A percentile compares a stretch with the other conserved stretches of the same genome.
Conservation (phyloP, 1,140 invertebrate species). For the Apocrypta bakeri region DNA sequence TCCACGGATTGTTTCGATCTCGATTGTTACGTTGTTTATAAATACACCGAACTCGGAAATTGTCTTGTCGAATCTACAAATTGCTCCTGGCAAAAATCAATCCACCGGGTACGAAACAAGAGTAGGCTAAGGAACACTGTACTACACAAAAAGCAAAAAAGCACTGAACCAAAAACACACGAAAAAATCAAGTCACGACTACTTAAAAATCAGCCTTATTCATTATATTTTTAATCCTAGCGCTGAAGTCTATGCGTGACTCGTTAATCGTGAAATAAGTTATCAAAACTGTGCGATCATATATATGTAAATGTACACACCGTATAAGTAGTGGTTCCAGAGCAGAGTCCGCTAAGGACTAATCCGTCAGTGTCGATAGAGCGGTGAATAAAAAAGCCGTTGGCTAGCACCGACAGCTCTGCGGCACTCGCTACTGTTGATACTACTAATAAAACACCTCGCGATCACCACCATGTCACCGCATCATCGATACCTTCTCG, state of each 20-base stretch:
- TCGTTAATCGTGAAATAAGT: background rate
- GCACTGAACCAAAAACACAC: background rate
- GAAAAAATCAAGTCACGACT: too few species aligned
- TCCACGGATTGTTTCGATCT: too few species aligned
- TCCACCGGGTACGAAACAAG: background rate
- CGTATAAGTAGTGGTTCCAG: conserved; percentile 46
- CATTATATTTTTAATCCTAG: too few species aligned
- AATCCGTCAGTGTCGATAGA: conserved; percentile 54
- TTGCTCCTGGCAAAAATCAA: background rate
- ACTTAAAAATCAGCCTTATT: too few species aligned
- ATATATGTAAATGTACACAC: conserved; percentile 30
- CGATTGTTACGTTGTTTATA: too few species aligned
- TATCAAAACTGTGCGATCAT: background rate
- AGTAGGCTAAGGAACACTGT: background rate
- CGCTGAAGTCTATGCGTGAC: too few species aligned
- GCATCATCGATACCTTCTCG: conserved; percentile 32
- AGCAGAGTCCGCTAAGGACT: conserved; percentile 27
- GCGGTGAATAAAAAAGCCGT: conserved; percentile 40
- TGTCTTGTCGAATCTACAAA: too few species aligned
- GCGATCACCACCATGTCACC: conserved; percentile 64
- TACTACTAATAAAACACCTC: background rate
- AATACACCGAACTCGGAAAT: too few species aligned
- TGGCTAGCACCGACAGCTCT: conserved; percentile 58
- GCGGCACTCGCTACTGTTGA: conserved; percentile 49
- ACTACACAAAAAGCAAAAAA: background rate